Evolutionary conservation across 2,888 invertebrate genomes (phyloP).

Genomic region (Perizoma flavofasciatum): DNA sequence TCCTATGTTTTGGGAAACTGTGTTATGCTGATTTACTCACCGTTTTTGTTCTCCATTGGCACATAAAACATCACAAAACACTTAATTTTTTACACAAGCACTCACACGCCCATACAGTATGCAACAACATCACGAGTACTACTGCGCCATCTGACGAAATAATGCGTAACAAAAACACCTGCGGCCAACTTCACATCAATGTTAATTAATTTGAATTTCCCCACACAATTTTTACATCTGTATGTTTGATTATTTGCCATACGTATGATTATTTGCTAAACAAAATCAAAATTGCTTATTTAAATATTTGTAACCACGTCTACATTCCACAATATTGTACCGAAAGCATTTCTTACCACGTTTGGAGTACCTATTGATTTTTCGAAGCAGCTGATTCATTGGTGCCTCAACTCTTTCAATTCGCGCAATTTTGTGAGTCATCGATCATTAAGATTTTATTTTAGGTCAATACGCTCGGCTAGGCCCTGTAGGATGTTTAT

Average conservation of each 20-base stretch:
- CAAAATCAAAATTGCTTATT: background rate
- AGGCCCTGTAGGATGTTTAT: conserved; percentile 5
- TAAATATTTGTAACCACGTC: conserved; percentile 4
- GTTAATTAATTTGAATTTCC: conserved; percentile 57
- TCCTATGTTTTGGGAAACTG: conserved; percentile 32
- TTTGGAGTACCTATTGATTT: conserved; percentile 69
- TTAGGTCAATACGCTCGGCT: background rate
- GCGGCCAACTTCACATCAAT: conserved; percentile 38
- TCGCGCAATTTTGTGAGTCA: conserved; percentile 72
- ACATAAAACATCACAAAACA: conserved; percentile 79
- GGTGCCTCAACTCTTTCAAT: conserved; percentile 33
- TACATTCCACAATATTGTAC: background rate
- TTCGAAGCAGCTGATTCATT: conserved; percentile 74
- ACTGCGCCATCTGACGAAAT: conserved; percentile 77
- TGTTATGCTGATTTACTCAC: conserved; percentile 64
- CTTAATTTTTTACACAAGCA: conserved; percentile 79
- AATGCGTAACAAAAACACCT: conserved; percentile 59
- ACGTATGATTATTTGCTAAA: background rate
- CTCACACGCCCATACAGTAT: conserved; percentile 81
- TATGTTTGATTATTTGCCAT: background rate
- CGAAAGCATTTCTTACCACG: conserved; percentile 36
- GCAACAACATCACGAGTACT: conserved; percentile 81
- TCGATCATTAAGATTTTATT: conserved; percentile 55
- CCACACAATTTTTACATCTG: background rate
- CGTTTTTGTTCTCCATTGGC: conserved; percentile 70